Evolutionary conservation across 2,797 vertebrate genomes (phyloP).

Genomic region (Chrysocyon brachyurus): DNA sequence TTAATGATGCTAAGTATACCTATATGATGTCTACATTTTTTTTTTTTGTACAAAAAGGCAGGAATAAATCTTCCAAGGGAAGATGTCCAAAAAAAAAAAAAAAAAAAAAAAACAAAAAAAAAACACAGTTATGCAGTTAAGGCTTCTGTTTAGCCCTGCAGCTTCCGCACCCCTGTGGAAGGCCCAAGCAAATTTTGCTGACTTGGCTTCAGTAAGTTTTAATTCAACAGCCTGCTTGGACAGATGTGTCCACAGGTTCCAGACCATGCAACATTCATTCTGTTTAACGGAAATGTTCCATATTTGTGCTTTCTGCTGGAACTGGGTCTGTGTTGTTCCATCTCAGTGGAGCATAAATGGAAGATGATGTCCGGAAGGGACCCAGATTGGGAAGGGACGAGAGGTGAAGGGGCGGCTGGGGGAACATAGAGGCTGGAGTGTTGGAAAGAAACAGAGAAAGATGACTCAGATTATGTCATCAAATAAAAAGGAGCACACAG

Average conservation of each 20-base stretch:
- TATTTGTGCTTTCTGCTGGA: slow-evolving; percentile 61
- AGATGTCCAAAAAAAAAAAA: not conserved
- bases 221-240: slow-evolving; percentile 60
- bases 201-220: slow-evolving; percentile 70
- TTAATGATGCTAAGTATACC: not conserved
- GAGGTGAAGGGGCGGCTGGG: not conserved
- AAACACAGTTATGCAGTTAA: not conserved
- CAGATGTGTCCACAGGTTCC: slow-evolving; percentile 62
- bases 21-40: not conserved
- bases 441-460: slow-evolving; percentile 18
- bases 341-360: slow-evolving; percentile 61
- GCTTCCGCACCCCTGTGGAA: not conserved
- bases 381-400: slow-evolving; percentile 54
- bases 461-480: slow-evolving; percentile 56
- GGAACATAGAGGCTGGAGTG: not conserved
- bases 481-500: slow-evolving; percentile 8
- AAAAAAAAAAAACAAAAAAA: not conserved
- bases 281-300: slow-evolving; percentile 64
- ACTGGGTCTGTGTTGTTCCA: slow-evolving; percentile 54
- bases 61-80: not conserved
- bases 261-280: slow-evolving; percentile 55
- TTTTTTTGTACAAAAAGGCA: not conserved
- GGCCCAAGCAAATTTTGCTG: slow-evolving; percentile 46
- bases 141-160: not conserved
- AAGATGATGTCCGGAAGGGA: slow-evolving; percentile 50